Evolutionary conservation across 1,140 invertebrate genomes (phyloP), one percentile per base, ranked within the genome.

Genomic region (Hylyphantes graminicola): DNA sequence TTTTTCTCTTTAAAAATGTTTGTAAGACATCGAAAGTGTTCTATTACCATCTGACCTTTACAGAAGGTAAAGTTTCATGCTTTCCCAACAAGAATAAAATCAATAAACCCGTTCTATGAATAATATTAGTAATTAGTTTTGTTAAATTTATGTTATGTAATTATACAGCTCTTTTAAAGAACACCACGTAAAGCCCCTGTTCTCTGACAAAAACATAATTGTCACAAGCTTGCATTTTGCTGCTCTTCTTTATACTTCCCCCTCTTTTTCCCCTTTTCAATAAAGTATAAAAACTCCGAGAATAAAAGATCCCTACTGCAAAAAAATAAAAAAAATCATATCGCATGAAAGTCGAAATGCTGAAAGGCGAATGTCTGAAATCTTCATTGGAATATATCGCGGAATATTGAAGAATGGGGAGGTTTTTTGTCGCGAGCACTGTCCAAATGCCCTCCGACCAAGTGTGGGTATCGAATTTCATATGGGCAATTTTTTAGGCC

Each of bases 381-480:
- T 83, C 80, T 83, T 83, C 80, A 83, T 83, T 74, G 79, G 68
- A 11, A 81, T 80, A 70, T 55, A 65, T 51, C 63, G 79, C 51
- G 50, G 79, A 61, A 81, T 81, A 63, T 61, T 81, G 55, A 35
- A 35, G 35, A 81, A 83, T 74, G 48, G 80, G 57, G 72, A 74
- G 35, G 35, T 83, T 74, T 35, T 83, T 83, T 83, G 70, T 83
- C 70, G 57, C 13, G 48, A 54, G 17, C 67, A 55, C 11, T 53
- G 67, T n/a, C 67, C 57, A 75, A 74, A 83, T 73, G 70, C 21
- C 35, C 5, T 1, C 54, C 57, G 63, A 15, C 70, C 80, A 57
- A 75, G 70, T 83, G 75, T 53, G 80, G 80, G 80, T 83, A 72
- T 75, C 80, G 80, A 83, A 83, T 83, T 83, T 75, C 59, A 50